These are phyloP conservation scores for Protophormia terraenovae DNA, from an alignment of 2,888 invertebrate genomes.

Conservation along the genomic window DNA sequence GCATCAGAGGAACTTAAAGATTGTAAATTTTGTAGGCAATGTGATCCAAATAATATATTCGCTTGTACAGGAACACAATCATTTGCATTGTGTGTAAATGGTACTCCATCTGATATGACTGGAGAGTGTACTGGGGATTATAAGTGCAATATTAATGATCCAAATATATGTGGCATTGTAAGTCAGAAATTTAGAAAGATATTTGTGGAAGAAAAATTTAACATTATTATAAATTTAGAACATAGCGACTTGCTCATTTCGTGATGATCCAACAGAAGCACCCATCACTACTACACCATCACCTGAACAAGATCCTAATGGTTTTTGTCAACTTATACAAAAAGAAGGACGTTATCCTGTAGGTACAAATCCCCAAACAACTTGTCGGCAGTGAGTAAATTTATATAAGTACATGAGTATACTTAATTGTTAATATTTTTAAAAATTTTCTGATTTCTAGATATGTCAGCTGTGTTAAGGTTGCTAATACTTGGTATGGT, in stretches of 20 bases:
- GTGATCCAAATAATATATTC: constrained; percentile 60
- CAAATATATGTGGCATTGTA: constrained; percentile 66
- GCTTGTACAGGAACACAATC: constrained; percentile 69
- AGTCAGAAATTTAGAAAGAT: neutral
- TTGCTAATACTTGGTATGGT: constrained; percentile 47
- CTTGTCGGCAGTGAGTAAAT: constrained; percentile 54
- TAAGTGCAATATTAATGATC: constrained; percentile 65
- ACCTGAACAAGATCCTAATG: constrained; percentile 32
- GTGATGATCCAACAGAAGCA: constrained; percentile 40
- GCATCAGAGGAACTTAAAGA: neutral
- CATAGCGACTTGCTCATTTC: constrained; percentile 66
- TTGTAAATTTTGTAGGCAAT: constrained; percentile 63
- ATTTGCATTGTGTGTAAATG: constrained; percentile 71
- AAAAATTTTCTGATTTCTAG: neutral
- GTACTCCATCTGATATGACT: constrained; percentile 18
- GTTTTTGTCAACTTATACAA: constrained; percentile 33
- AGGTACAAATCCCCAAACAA: constrained; percentile 45
- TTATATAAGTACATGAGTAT: too few relatives aligned
- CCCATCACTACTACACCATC: constrained; percentile 44
- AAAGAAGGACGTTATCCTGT: constrained; percentile 50
- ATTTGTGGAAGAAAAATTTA: neutral
- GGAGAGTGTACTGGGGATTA: constrained; percentile 62
- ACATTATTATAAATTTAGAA: constrained; percentile 15
- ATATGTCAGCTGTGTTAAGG: constrained; percentile 35
- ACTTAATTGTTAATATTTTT: neutral